Base-by-base conservation (phyloP, 2,888 invertebrate species). In the Cyrtodaria siliqua region DNA sequence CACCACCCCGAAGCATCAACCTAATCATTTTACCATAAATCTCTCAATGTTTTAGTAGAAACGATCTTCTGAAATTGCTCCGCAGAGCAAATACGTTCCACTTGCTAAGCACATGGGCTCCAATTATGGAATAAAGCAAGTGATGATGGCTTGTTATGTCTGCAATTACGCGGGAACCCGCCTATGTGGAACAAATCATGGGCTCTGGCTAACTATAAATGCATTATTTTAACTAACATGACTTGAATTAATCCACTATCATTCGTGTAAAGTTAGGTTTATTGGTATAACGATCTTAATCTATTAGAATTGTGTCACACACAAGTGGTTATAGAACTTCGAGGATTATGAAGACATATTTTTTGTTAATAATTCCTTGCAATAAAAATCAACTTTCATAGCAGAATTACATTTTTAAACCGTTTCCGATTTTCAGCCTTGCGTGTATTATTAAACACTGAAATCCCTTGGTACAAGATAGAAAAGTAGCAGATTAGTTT, bases 21-120 rank as follows among this genome's bases (percentile, higher is more conserved):
- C 60, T 68, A 71, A 71, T 71, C 68, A 77, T 71, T 71, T 56
- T 61, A 71, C 71, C 56, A 77, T 77, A 77, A 77, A 77, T 77
- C 62, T 62, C 52, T 62, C 63, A 59, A 56, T 55, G 53, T 50
- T 62, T 62, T 59, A 55, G 70, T 50, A 44, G 38, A 60, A 44
- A 33, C 52, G 29, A 60, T 71, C 73, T 73, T 49, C 49, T 73
- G 67, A 57, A 62, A 78, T 72, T 68, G 56, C 69, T 64, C 72
- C 59, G 60, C 61, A 60, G 69, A 78, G 59, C 68, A 71, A 69
- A 78, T 73, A 72, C 64, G 78, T 72, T 78, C 69, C 72, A 69
- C 24, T 66, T 23, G 49, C 53, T 69, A 68, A 52, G 18, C 69
- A 55, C 68, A 68, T 44, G 23, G 60, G 57, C 72, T 73, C 78